Percentiles rank a stretch among this genome's conserved stretches.
Evolutionary conservation across 2,113 vertebrate genomes (phyloP).

Genomic region (Sisor rabdophorus): DNA sequence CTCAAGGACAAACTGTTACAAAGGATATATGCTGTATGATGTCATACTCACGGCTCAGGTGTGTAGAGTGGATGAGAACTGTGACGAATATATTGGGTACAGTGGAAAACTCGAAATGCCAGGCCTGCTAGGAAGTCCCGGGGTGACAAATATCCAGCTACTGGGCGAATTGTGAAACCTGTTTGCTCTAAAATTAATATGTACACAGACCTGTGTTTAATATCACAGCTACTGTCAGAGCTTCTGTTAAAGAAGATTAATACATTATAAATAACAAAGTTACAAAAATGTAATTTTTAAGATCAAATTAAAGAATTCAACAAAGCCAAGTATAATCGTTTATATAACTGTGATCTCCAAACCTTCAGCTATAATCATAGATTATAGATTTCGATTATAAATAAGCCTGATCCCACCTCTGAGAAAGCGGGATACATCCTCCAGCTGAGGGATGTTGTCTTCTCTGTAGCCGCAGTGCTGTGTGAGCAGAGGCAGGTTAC

Average conservation of each 20-base stretch:
- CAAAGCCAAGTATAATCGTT: background rate
- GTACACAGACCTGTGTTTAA: background rate
- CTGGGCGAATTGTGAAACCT: conserved; percentile 92
- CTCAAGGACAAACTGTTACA: background rate
- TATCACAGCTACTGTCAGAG: background rate
- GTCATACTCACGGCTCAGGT: conserved; percentile 91
- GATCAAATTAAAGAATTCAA: background rate
- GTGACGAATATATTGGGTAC: conserved; percentile 96
- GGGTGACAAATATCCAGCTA: conserved; percentile 92
- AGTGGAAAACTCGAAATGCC: conserved; percentile 97
- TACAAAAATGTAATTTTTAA: background rate
- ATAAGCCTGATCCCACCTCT: conserved; percentile 68
- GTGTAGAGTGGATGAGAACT: conserved; percentile 94
- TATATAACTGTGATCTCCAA: background rate
- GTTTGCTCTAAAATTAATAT: conserved; percentile 76
- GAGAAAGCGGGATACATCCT: conserved; percentile 93
- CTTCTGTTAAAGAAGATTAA: background rate
- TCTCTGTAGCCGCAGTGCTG: conserved; percentile 90
- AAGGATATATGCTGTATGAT: background rate
- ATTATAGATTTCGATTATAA: background rate
- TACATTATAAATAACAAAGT: background rate
- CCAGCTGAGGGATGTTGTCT: conserved; percentile 95
- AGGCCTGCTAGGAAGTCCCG: conserved; percentile 95
- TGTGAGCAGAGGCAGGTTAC: conserved; percentile 87
- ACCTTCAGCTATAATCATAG: background rate